Conservation (phyloP, 2,113 vertebrate species). For the Orientallactaga bullata region DNA sequence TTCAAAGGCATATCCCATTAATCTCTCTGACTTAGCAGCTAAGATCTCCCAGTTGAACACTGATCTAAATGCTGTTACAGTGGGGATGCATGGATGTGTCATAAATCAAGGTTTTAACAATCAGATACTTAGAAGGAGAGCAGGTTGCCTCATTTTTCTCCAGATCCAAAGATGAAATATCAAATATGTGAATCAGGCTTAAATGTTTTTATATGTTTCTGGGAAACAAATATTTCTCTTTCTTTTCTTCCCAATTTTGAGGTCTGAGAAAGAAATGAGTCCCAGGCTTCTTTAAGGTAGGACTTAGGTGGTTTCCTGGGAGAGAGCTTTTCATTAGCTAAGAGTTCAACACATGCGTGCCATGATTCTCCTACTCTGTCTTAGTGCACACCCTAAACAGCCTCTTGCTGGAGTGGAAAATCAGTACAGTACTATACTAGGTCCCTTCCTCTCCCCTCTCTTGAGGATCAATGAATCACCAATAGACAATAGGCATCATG, state of each 20-base stretch:
- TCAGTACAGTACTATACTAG: fast-evolving
- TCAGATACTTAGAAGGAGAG: background rate
- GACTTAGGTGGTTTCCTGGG: background rate
- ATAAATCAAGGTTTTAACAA: conserved; percentile 57
- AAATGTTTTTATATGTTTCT: conserved; percentile 21
- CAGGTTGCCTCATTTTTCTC: conserved; percentile 24
- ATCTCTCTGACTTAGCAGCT: conserved; percentile 31
- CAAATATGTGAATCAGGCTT: background rate
- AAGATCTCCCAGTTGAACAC: background rate
- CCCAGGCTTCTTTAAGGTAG: background rate
- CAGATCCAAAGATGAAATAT: background rate
- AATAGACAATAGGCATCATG: background rate
- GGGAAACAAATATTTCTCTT: background rate
- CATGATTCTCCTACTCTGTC: background rate
- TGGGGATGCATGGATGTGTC: background rate
- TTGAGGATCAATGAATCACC: too few species aligned
- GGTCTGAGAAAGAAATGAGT: background rate
- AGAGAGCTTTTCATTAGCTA: background rate
- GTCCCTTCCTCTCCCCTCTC: too few species aligned
- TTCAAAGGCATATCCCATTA: conserved; percentile 19
- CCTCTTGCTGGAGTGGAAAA: background rate
- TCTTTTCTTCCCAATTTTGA: background rate
- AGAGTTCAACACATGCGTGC: too few species aligned
- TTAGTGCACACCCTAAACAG: fast-evolving
- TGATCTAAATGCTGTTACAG: background rate